Percentiles rank a stretch among this genome's conserved stretches.
phyloP scores from a whole-genome alignment of 2,888 invertebrate genomes.

The Callimorpha dominula region DNA sequence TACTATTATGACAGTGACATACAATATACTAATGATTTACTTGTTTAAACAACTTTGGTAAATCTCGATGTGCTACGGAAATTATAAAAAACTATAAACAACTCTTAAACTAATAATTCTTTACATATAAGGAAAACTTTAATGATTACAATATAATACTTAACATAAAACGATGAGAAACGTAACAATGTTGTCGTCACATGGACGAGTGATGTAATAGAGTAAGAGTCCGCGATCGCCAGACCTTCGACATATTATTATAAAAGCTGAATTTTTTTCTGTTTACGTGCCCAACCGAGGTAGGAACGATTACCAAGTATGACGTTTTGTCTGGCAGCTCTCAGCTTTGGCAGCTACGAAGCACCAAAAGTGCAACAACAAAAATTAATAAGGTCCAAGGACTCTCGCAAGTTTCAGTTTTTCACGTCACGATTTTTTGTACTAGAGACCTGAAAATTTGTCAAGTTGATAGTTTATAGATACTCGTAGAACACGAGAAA shows the following conservation, averaged over 20 bases:
- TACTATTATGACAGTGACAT: background rate
- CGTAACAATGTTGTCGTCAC: conserved; percentile 35
- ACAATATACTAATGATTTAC: background rate
- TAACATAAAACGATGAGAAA: conserved; percentile 16
- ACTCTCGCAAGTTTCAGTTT: no score
- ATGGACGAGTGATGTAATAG: conserved; percentile 29
- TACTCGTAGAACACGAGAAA: no score
- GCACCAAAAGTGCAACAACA: no score
- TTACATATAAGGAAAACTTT: background rate
- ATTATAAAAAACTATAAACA: background rate
- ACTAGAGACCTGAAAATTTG: no score
- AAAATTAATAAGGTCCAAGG: no score
- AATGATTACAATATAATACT: conserved; percentile 1
- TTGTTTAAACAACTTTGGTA: background rate
- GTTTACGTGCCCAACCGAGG: no score
- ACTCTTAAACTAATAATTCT: conserved; percentile 2
- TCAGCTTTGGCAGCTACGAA: no score
- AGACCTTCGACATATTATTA: conserved; percentile 15
- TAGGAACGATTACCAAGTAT: no score
- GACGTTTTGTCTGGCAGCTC: no score
- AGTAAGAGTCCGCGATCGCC: no score
- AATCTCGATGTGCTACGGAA: background rate
- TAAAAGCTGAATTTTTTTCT: conserved; percentile 4
- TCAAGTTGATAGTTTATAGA: no score
- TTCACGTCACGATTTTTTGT: no score